Evolutionary conservation across 1,140 invertebrate species (phyloP).

Genomic region (Camponotus floridanus): DNA sequence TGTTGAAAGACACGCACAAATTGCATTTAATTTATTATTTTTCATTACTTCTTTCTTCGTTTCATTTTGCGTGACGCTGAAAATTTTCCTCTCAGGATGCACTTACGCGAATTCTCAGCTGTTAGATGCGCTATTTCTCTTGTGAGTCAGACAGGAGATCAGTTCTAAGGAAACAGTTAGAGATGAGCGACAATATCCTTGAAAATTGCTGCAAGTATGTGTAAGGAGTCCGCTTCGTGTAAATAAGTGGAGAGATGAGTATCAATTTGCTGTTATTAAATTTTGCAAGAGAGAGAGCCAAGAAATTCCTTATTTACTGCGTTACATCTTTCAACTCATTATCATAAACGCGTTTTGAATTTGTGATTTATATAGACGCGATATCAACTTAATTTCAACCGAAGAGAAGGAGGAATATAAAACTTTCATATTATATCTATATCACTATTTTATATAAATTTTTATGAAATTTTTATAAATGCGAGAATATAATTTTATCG

Average conservation of each 20-base stretch:
- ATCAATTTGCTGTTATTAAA: slow-evolving; percentile 62
- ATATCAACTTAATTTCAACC: slow-evolving; percentile 25
- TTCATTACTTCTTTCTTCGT: not conserved
- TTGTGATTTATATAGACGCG: slow-evolving; percentile 20
- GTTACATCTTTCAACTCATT: slow-evolving; percentile 54
- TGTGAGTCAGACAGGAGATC: slow-evolving; percentile 32
- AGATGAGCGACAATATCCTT: slow-evolving; percentile 57
- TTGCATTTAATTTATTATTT: not conserved
- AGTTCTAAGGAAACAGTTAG: slow-evolving; percentile 52
- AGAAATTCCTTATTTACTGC: slow-evolving; percentile 52
- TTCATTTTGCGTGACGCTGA: slow-evolving; percentile 28
- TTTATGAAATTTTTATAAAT: not conserved
- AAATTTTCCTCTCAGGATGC: slow-evolving; percentile 27
- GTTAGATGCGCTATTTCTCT: slow-evolving; percentile 48
- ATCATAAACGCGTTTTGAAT: slow-evolving; percentile 6
- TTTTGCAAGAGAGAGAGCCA: slow-evolving; percentile 46
- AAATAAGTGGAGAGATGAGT: slow-evolving; percentile 50
- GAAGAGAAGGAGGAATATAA: not conserved
- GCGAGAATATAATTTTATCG: not conserved
- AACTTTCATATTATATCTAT: not conserved
- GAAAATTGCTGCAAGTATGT: slow-evolving; percentile 51
- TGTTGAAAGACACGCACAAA: not conserved
- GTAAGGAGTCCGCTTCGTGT: slow-evolving; percentile 39
- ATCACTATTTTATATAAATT: not conserved
- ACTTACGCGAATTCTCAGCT: slow-evolving; percentile 45